These are phyloP conservation scores for Nanorana parkeri DNA, from an alignment of 2,113 vertebrate species.

Conservation along the genomic window DNA sequence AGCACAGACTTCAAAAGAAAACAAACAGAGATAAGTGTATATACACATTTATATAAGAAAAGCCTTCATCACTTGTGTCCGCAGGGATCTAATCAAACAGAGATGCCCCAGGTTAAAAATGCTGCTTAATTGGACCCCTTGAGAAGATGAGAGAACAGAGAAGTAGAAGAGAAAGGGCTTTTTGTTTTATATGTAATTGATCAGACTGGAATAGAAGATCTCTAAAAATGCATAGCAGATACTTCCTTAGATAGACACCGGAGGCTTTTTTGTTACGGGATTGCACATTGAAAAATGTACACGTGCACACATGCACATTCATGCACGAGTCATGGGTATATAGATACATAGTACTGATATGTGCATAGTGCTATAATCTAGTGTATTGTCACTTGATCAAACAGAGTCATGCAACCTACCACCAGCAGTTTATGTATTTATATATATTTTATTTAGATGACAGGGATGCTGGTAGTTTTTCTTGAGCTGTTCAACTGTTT, in stretches of 20 bases:
- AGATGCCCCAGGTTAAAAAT: slow-evolving; percentile 48
- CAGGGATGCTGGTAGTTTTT: too few relatives aligned
- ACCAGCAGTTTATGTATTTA: too few relatives aligned
- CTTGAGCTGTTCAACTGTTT: too few relatives aligned
- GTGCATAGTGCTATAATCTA: not conserved
- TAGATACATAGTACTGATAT: not conserved
- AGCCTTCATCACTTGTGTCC: slow-evolving; percentile 20
- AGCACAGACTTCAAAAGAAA: too few relatives aligned
- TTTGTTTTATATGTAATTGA: slow-evolving; percentile 40
- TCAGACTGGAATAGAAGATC: slow-evolving; percentile 13
- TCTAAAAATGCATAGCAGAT: slow-evolving; percentile 14
- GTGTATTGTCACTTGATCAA: too few relatives aligned
- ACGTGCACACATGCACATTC: too few relatives aligned
- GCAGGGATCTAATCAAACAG: slow-evolving; percentile 41
- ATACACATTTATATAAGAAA: too few relatives aligned
- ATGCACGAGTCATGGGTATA: too few relatives aligned
- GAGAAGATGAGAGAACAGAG: slow-evolving; percentile 43
- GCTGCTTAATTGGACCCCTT: slow-evolving; percentile 51
- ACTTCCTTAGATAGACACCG: not conserved
- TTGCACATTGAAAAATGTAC: not conserved
- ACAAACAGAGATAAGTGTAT: too few relatives aligned
- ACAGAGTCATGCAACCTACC: too few relatives aligned
- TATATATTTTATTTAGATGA: too few relatives aligned
- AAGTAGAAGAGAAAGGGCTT: slow-evolving; percentile 6
- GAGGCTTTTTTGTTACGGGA: not conserved